These are phyloP conservation scores for Stenchaetothrips biformis DNA, from an alignment of 2,888 invertebrate species.

Conservation along the genomic window DNA sequence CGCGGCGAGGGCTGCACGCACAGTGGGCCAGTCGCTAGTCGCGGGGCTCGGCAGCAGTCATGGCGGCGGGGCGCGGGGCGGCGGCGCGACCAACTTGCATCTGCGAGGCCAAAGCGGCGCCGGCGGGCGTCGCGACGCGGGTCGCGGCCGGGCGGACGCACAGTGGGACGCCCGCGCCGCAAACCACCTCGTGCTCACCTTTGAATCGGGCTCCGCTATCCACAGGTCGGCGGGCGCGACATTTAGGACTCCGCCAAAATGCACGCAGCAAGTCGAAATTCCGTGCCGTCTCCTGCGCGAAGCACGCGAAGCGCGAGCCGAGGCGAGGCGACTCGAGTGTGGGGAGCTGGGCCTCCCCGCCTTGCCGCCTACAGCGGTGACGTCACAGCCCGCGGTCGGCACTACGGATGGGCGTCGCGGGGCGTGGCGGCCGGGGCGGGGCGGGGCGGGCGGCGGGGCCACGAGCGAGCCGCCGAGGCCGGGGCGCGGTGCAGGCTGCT, in stretches of 20 bases:
- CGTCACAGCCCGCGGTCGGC: neutral
- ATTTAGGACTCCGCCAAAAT: neutral
- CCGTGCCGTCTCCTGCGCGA: neutral
- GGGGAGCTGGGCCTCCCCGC: neutral
- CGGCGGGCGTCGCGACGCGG: neutral
- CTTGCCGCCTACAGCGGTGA: constrained; percentile 1
- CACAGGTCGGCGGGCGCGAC: neutral
- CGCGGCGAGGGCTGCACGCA: too few relatives aligned
- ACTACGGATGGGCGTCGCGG: neutral
- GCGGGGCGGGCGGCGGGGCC: neutral
- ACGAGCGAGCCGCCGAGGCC: too few relatives aligned
- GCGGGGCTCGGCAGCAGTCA: neutral
- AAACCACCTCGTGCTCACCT: neutral
- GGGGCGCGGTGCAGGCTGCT: neutral
- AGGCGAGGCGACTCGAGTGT: neutral
- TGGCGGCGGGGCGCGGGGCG: neutral
- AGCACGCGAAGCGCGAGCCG: neutral
- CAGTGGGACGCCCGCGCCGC: neutral
- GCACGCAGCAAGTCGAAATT: neutral
- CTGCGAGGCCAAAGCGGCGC: neutral
- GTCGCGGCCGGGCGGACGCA: neutral
- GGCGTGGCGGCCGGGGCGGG: neutral
- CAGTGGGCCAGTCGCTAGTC: too few relatives aligned
- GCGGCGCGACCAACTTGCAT: neutral
- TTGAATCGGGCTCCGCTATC: neutral